phyloP scores from a whole-genome alignment of 2,888 invertebrate species.

The Heteromyza rotundicornis region DNA sequence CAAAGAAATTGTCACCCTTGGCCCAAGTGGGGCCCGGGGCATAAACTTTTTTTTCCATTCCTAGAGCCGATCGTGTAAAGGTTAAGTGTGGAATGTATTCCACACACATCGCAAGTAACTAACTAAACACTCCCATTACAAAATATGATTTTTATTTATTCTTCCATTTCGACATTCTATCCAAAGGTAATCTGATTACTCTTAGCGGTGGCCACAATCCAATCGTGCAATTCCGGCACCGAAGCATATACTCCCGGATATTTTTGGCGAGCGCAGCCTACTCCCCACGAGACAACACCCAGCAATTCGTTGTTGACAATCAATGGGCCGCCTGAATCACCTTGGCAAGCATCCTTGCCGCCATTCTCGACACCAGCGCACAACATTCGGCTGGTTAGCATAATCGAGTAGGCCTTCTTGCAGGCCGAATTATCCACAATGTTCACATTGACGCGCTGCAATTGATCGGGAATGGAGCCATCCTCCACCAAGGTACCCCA shows the following conservation, averaged over 20 bases:
- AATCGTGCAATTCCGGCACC: conserved; percentile 39
- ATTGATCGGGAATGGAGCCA: conserved; percentile 26
- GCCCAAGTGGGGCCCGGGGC: too few species aligned
- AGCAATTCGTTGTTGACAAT: conserved; percentile 39
- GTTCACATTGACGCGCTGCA: conserved; percentile 48
- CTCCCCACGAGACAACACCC: conserved; percentile 57
- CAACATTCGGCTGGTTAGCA: conserved; percentile 41
- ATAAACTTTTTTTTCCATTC: too few species aligned
- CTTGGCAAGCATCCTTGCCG: conserved; percentile 56
- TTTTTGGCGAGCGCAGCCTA: conserved; percentile 41
- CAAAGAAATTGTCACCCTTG: too few species aligned
- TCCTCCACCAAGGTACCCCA: conserved; percentile 47
- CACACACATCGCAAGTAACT: too few species aligned
- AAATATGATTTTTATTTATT: too few species aligned
- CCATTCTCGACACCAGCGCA: conserved; percentile 47
- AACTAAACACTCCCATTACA: too few species aligned
- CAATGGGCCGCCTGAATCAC: conserved; percentile 57
- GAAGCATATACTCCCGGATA: conserved; percentile 49
- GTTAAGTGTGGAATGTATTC: too few species aligned
- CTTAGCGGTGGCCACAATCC: conserved; percentile 33
- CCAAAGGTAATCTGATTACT: too few species aligned
- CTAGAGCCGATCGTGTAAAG: too few species aligned
- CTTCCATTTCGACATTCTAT: too few species aligned
- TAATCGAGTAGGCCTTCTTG: conserved; percentile 24
- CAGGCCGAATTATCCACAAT: conserved; percentile 42